Percentiles rank a stretch among this genome's conserved stretches.
These are phyloP conservation scores for Syrmaticus mikado DNA, from an alignment of 2,113 vertebrate species.

Conservation along the genomic window DNA sequence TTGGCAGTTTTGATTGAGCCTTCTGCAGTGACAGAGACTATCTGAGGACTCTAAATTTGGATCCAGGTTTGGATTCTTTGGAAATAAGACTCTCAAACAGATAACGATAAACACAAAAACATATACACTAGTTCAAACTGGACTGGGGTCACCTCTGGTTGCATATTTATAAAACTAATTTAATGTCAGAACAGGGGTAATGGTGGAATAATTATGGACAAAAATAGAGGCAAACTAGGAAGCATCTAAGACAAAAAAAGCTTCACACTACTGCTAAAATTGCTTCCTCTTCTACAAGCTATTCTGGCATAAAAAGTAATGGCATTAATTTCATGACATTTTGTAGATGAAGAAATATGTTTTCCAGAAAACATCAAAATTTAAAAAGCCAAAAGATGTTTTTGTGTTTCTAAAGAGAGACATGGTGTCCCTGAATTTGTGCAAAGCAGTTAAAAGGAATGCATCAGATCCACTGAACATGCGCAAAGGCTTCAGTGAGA, in stretches of 20 bases:
- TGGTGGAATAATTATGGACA: background rate
- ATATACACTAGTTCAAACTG: background rate
- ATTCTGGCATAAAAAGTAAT: background rate
- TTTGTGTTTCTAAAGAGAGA: background rate
- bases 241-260: background rate
- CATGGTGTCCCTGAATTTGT: background rate
- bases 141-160: background rate
- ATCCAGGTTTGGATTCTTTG: slow-evolving; percentile 37
- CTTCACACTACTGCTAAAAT: background rate
- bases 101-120: slow-evolving; percentile 14
- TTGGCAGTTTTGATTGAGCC: slow-evolving; percentile 36
- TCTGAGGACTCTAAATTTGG: slow-evolving; percentile 37
- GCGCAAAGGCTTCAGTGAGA: background rate
- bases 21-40: slow-evolving; percentile 37
- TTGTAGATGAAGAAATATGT: background rate
- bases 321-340: background rate
- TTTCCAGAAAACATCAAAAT: background rate
- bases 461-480: background rate
- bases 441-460: background rate
- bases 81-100: slow-evolving; percentile 26
- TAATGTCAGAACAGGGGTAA: background rate
- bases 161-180: slow-evolving; percentile 1
- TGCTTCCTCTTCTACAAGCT: background rate
- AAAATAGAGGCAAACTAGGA: background rate
- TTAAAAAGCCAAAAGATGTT: background rate